These are phyloP conservation scores for Macheiramphus alcinus DNA, from an alignment of 2,113 vertebrate species.

Conservation along the genomic window DNA sequence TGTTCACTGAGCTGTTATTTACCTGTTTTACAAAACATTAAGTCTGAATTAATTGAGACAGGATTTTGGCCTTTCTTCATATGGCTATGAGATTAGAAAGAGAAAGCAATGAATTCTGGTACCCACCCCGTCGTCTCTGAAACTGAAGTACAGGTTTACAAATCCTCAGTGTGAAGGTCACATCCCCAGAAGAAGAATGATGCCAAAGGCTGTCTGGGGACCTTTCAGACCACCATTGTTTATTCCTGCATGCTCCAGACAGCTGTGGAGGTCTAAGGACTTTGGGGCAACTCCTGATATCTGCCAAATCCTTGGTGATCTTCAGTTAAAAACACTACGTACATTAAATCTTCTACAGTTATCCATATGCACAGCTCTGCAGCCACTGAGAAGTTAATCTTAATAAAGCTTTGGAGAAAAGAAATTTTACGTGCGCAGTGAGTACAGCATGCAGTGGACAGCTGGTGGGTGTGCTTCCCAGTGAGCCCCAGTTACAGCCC, in stretches of 20 bases:
- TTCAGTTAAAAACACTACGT: rapidly evolving
- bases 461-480: background rate
- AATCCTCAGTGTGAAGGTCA: background rate
- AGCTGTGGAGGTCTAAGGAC: background rate
- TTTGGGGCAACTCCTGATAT: background rate
- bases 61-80: background rate
- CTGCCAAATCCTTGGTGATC: background rate
- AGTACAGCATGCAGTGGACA: rapidly evolving
- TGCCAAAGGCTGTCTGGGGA: background rate
- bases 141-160: background rate
- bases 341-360: background rate
- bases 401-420: background rate
- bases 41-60: background rate
- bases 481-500: background rate
- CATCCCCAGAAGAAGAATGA: background rate
- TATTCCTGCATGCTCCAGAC: rapidly evolving
- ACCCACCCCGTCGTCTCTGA: background rate
- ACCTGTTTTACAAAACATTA: background rate
- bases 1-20: background rate
- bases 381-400: background rate
- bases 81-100: background rate
- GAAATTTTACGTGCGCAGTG: rapidly evolving
- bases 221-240: background rate
- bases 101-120: background rate
- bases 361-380: background rate